Base-by-base conservation (phyloP, 2,797 vertebrate species). In the Phyllotis vaccarum region DNA sequence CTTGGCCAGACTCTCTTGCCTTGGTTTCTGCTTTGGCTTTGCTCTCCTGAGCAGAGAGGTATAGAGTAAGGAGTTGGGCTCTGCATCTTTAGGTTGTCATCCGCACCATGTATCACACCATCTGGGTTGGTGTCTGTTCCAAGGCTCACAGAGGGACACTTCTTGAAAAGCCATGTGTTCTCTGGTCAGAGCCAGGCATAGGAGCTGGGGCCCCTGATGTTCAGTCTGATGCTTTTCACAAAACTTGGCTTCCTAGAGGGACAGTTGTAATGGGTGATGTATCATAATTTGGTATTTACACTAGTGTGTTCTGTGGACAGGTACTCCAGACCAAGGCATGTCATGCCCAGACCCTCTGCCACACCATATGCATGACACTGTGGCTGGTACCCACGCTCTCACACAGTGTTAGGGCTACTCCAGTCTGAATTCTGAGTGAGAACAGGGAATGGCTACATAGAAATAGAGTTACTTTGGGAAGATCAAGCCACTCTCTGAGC, bases 1-100 rank as follows among this genome's bases (percentile, higher is more conserved):
- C 66, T 49, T 12, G n/a, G 74, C 22, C 78, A 19, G 34, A 24
- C 34, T 43, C 58, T 17, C 2, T 34, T 0, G 0, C 22, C 88
- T 88, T 37, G 6, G 12, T 82, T 94, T 86, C 75, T 31, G 60
- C 66, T 68, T 80, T 43, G 11, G 21, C 92, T 82, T 81, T 70
- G 54, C 49, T 43, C 31, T 94, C 76, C 74, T 74, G 58, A 68
- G 72, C 46, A 76, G 88, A 82, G 95, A 43, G 43, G 16, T 66
- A 60, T 82, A 46, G 60, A 89, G 49, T 68, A 54, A 95, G 60
- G 16, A 49, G 16, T 95, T 79, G 86, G 66, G 34, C 86, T 70
- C 70, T 12, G 72, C 46, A 7, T 93, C 91, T 90, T 89, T 14
- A 0, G 49, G 82, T 92, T 85, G 60, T 97, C 46, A 22, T 88